Evolutionary conservation across 2,797 vertebrate species (phyloP).

Genomic region (Mastacembelus armatus): DNA sequence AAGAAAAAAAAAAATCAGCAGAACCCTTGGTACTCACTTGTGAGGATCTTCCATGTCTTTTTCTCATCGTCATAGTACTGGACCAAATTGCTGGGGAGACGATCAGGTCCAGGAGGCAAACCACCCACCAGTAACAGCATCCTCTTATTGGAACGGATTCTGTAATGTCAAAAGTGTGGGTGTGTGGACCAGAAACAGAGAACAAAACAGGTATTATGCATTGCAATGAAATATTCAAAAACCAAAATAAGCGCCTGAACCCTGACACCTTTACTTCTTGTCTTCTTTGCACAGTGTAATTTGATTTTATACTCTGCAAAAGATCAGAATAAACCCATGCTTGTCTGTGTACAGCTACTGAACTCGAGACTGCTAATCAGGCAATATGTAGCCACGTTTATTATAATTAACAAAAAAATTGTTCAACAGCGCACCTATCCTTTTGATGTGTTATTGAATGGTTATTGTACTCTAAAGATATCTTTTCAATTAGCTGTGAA

Average conservation of each 20-base stretch:
- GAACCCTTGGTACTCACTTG: conserved; percentile 90
- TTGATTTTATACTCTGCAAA: conserved; percentile 24
- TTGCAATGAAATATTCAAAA: conserved; percentile 37
- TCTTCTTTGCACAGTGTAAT: background rate
- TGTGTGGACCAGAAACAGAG: conserved; percentile 48
- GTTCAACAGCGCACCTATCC: conserved; percentile 42
- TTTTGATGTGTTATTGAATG: conserved; percentile 61
- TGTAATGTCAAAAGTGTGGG: conserved; percentile 80
- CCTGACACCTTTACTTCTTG: conserved; percentile 25
- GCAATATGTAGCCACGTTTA: conserved; percentile 38
- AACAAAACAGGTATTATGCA: conserved; percentile 50
- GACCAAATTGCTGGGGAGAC: conserved; percentile 99
- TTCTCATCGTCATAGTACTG: conserved; percentile 99
- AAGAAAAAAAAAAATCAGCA: conserved; percentile 12
- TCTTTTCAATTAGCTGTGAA: conserved; percentile 77
- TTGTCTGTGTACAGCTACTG: conserved; percentile 9
- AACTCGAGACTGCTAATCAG: conserved; percentile 37
- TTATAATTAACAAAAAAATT: conserved; percentile 58
- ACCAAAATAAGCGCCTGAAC: conserved; percentile 13
- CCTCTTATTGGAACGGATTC: conserved; percentile 99
- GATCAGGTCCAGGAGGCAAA: conserved; percentile 98
- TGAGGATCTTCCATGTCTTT: conserved; percentile 99
- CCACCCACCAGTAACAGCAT: conserved; percentile 98
- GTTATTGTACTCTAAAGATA: conserved; percentile 70
- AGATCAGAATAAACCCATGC: conserved; percentile 26